Conservation (phyloP, 1,140 invertebrate genomes). For the Phortica variegata region DNA sequence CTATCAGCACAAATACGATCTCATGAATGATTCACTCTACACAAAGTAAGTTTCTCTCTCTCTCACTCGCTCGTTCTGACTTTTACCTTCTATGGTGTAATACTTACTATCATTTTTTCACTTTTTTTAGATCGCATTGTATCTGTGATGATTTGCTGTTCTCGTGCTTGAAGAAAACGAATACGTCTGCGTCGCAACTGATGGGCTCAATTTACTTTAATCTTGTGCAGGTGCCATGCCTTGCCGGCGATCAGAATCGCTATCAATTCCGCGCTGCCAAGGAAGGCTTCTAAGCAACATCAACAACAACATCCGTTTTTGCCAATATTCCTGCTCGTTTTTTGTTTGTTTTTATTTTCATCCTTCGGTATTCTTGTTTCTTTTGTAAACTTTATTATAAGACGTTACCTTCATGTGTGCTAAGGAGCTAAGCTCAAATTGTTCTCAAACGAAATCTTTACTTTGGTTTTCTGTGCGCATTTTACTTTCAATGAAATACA, state of each 20-base stretch:
- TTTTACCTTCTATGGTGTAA: background rate
- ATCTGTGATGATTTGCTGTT: conserved; percentile 80
- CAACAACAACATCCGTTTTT: too few species aligned
- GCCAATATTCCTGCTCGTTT: too few species aligned
- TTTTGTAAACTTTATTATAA: too few species aligned
- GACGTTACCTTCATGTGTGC: too few species aligned
- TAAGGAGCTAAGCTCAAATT: too few species aligned
- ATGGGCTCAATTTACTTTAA: conserved; percentile 90
- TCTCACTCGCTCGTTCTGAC: background rate
- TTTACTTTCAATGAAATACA: too few species aligned
- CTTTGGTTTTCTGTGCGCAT: too few species aligned
- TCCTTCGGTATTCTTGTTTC: too few species aligned
- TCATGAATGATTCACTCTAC: conserved; percentile 80
- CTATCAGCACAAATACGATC: conserved; percentile 72
- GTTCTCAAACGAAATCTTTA: too few species aligned
- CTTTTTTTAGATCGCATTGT: conserved; percentile 70
- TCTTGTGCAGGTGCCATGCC: conserved; percentile 72
- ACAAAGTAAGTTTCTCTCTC: conserved; percentile 66
- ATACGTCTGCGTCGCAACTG: conserved; percentile 69
- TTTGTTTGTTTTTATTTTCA: too few species aligned
- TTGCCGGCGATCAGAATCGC: conserved; percentile 62
- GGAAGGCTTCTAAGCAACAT: conserved; percentile 40
- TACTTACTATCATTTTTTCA: background rate
- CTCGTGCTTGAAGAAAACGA: conserved; percentile 74
- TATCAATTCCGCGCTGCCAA: conserved; percentile 51